phyloP scores from a whole-genome alignment of 2,113 vertebrate genomes.

The Eleginops maclovinus region DNA sequence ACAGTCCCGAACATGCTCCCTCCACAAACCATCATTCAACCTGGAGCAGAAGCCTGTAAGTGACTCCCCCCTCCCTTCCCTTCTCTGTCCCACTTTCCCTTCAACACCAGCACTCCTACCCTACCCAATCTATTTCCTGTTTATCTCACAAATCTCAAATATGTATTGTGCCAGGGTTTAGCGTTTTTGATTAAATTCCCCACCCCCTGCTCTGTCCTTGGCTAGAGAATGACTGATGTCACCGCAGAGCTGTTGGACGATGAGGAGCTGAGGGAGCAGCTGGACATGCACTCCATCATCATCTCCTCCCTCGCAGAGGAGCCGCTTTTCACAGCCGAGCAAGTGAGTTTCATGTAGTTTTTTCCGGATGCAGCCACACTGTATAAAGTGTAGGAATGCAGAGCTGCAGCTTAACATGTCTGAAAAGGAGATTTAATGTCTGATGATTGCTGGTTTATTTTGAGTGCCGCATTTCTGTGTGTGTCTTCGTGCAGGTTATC shows the following conservation, averaged over 20 bases:
- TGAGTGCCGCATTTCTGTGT: slow-evolving; percentile 6
- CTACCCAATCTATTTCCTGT: not conserved
- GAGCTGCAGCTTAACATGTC: slow-evolving; percentile 29
- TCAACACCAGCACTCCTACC: not conserved
- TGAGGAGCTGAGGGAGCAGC: slow-evolving; percentile 94
- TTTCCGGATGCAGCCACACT: not conserved
- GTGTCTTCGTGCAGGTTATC: slow-evolving; percentile 87
- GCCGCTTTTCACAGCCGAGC: slow-evolving; percentile 95
- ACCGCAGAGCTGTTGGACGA: slow-evolving; percentile 91
- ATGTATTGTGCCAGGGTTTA: slow-evolving; percentile 57
- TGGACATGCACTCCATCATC: slow-evolving; percentile 98
- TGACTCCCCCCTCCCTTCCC: slow-evolving; percentile 35
- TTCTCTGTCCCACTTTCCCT: slow-evolving; percentile 45
- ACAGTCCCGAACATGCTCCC: slow-evolving; percentile 86
- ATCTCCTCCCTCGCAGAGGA: slow-evolving; percentile 93
- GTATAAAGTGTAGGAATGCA: slow-evolving; percentile 1
- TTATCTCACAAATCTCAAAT: slow-evolving; percentile 55
- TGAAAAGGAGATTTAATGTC: slow-evolving; percentile 12
- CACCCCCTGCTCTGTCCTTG: slow-evolving; percentile 5
- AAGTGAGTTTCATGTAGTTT: slow-evolving; percentile 81
- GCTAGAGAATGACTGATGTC: slow-evolving; percentile 84
- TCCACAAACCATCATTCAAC: slow-evolving; percentile 89
- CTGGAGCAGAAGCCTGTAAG: slow-evolving; percentile 90
- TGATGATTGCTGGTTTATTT: not conserved
- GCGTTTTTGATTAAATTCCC: slow-evolving; percentile 62